Percentiles rank a stretch among this genome's conserved stretches.
These are phyloP conservation scores for Solenopsis invicta DNA, from an alignment of 1,140 invertebrate genomes.

Conservation along the genomic window DNA sequence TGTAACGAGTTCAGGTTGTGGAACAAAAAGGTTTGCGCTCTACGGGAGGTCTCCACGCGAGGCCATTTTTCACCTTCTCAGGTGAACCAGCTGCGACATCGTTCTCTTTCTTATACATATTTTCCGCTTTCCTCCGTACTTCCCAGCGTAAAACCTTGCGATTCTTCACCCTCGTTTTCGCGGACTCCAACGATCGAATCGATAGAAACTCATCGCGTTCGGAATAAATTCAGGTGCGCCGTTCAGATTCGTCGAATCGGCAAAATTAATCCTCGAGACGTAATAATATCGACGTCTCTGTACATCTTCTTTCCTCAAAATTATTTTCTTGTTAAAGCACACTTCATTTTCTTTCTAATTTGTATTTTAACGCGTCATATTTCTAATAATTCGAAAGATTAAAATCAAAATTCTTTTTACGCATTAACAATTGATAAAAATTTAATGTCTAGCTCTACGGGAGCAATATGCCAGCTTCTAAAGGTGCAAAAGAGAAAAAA, in stretches of 20 bases:
- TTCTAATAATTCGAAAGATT: background rate
- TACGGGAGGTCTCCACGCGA: background rate
- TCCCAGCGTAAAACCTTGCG: background rate
- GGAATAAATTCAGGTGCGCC: slow-evolving; percentile 23
- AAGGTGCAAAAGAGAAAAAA: background rate
- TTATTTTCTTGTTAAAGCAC: slow-evolving; percentile 12
- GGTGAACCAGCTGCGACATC: slow-evolving; percentile 32
- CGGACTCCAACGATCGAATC: slow-evolving; percentile 19
- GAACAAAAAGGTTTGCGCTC: slow-evolving; percentile 38
- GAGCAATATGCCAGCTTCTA: background rate
- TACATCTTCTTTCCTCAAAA: background rate
- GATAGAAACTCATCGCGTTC: slow-evolving; percentile 32
- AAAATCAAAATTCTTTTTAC: background rate
- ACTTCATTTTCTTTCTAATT: background rate
- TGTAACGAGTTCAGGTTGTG: slow-evolving; percentile 34
- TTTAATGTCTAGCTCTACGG: no score
- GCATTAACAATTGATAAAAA: background rate
- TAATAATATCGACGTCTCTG: background rate
- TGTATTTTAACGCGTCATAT: background rate
- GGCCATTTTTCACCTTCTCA: slow-evolving; percentile 17
- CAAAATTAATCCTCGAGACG: background rate
- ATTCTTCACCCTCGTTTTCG: slow-evolving; percentile 34
- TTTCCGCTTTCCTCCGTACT: slow-evolving; percentile 29
- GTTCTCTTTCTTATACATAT: slow-evolving; percentile 47
- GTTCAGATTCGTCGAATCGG: background rate